A percentile compares a stretch with the other conserved stretches of the same genome.
These are phyloP conservation scores for Hydrocynus forskahlii DNA, from an alignment of 2,797 vertebrate genomes.

Conservation along the genomic window DNA sequence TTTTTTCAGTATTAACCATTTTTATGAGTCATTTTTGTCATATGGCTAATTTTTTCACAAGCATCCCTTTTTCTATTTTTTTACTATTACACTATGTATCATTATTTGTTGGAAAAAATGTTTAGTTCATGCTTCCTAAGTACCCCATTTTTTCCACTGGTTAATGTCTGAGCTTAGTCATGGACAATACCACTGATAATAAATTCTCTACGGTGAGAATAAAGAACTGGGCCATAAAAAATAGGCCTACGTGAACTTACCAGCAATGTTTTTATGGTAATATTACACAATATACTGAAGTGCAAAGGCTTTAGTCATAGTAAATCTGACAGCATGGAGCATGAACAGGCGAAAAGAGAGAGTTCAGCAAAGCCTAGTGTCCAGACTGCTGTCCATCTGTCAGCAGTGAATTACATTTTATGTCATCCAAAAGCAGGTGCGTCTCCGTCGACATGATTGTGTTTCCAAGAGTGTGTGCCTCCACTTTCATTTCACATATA, in stretches of 20 bases:
- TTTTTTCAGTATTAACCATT: neutral
- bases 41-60: neutral
- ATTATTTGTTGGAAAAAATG: neutral
- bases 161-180: too few relatives aligned
- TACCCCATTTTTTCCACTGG: too few relatives aligned
- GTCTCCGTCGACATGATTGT: neutral
- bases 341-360: neutral
- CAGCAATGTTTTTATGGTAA: neutral
- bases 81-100: neutral
- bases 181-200: too few relatives aligned
- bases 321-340: neutral
- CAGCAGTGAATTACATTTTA: neutral
- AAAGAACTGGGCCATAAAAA: neutral
- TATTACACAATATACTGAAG: too few relatives aligned
- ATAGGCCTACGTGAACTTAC: neutral
- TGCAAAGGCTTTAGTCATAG: neutral
- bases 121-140: neutral
- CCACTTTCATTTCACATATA: too few relatives aligned
- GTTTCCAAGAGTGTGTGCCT: neutral
- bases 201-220: too few relatives aligned
- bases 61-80: neutral
- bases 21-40: constrained; percentile 2
- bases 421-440: too few relatives aligned
- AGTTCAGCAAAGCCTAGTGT: neutral
- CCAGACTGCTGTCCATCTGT: neutral